Evolutionary conservation across 2,888 invertebrate species (phyloP), one percentile per base, ranked within the genome.

Genomic region (Troglohyphantes excavatus): DNA sequence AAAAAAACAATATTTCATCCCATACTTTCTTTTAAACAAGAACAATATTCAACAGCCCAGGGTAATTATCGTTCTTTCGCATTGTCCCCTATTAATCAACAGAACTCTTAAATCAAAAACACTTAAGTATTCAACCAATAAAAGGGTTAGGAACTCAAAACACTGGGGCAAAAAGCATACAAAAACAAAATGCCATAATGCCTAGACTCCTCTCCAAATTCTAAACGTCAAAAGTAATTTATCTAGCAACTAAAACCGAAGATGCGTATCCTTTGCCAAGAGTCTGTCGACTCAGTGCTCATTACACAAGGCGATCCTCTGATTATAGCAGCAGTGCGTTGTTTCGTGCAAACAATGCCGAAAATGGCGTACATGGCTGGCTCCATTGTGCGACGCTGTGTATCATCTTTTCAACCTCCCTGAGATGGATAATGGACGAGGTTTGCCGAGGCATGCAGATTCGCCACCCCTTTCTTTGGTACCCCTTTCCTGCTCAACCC

Each of bases 251-350:
- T 43, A 67, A 67, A 82, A 76, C 89, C 89, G 78, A 89, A 83
- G 89, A 83, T 78, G 76, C 78, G 83, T 89, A 78, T 83, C 89
- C 88, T 39, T 68, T 82, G 88, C 88, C 88, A 82, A 76, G 67
- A 70, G 82, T 61, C 59, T 67, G 65, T 67, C 68, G 75, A 59
- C 89, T 89, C 89, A 83, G 61, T 84, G 83, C 76, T 83, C 89
- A 89, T 83, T 89, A 89, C 88, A 82, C 67, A 68, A 68, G 83
- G 65, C 63, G 82, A 88, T 73, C 67, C 75, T 73, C 39, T 82
- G 81, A 82, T 82, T 88, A 88, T 82, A 43, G 68, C 75, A 27
- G 59, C 81, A 39, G 67, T 59, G 82, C 63, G 89, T 78, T 89
- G 76, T 83, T 78, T 65, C 27, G 23, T 19, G n/a, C 26, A 89